These are phyloP conservation scores for Himalopsyche tibetana DNA, from an alignment of 2,888 invertebrate species.

Conservation along the genomic window DNA sequence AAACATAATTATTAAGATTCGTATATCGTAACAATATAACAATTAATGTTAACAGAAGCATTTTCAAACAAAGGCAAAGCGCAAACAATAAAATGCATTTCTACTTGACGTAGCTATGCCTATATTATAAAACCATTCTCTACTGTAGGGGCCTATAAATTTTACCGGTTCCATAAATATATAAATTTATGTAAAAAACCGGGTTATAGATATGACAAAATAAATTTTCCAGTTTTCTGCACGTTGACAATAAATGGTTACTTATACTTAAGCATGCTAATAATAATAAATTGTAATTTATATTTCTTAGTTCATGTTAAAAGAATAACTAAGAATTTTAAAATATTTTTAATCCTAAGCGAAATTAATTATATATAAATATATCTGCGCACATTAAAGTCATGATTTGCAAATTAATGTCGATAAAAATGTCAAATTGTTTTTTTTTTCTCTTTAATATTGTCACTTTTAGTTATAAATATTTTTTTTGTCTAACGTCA, in stretches of 20 bases:
- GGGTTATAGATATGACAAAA: no score
- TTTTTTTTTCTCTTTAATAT: constrained; percentile 6
- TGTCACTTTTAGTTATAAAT: constrained; percentile 5
- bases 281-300: neutral
- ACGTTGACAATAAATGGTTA: neutral
- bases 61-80: neutral
- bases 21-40: neutral
- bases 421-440: neutral
- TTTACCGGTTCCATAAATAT: no score
- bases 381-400: constrained; percentile 1
- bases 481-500: constrained; percentile 7
- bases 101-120: neutral
- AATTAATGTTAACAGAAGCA: neutral
- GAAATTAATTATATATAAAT: neutral
- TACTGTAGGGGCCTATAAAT: no score
- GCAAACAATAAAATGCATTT: neutral
- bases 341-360: neutral
- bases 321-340: neutral
- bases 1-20: neutral
- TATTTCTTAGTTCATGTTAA: neutral
- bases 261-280: neutral
- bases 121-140: no score
- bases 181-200: no score
- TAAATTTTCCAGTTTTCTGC: neutral
- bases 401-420: neutral